Percentiles rank a stretch among this genome's conserved stretches.
Conservation (phyloP, 2,888 invertebrate genomes). For the Eustalomyia histrio region DNA sequence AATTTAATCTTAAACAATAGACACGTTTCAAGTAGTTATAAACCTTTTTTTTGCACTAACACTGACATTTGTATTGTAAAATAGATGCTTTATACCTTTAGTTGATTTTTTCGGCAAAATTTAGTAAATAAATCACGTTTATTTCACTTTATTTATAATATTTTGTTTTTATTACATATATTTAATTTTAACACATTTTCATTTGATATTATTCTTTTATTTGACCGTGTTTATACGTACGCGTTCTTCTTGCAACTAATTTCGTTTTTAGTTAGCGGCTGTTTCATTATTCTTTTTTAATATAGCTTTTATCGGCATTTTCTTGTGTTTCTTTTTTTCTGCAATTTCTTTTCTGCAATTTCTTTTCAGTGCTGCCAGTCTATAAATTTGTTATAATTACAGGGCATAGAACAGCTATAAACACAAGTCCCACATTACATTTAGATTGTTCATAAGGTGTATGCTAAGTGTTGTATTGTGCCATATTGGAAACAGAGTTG, state of each 20-base stretch:
- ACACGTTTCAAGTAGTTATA: slow-evolving; percentile 33
- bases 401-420: too few species aligned
- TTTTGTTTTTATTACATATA: slow-evolving; percentile 18
- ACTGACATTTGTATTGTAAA: not conserved
- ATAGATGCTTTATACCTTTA: slow-evolving; percentile 19
- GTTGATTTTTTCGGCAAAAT: not conserved
- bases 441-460: too few species aligned
- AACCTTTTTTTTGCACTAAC: slow-evolving; percentile 14
- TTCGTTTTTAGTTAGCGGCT: slow-evolving; percentile 44
- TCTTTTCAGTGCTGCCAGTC: not conserved
- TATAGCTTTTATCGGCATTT: slow-evolving; percentile 22
- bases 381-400: not conserved
- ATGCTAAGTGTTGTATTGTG: too few species aligned
- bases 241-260: slow-evolving; percentile 46
- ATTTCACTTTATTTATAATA: not conserved
- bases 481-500: too few species aligned
- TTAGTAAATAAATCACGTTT: not conserved
- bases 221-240: slow-evolving; percentile 46
- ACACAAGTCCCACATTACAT: too few species aligned
- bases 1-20: slow-evolving; percentile 8
- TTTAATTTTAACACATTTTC: too few species aligned
- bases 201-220: too few species aligned
- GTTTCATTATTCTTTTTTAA: slow-evolving; percentile 34
- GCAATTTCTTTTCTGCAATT: not conserved
- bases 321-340: slow-evolving; percentile 24